Evolutionary conservation across 1,140 invertebrate species (phyloP).

Genomic region (Scaptomyza pallida): DNA sequence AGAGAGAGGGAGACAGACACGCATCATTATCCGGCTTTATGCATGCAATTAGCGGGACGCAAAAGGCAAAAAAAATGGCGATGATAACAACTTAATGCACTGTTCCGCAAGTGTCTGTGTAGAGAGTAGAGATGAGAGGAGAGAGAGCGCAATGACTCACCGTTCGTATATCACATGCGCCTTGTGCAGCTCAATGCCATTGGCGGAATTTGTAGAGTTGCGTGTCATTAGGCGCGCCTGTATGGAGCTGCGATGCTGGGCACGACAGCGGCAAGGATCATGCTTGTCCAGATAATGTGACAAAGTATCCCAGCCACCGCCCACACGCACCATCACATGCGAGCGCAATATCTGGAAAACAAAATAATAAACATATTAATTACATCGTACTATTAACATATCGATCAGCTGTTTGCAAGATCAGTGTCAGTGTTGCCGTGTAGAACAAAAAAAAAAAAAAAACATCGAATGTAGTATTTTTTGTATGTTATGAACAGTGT

Average conservation of each 20-base stretch:
- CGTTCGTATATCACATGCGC: constrained; percentile 94
- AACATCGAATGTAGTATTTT: too few species aligned
- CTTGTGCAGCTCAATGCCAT: constrained; percentile 89
- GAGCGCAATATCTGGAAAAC: constrained; percentile 92
- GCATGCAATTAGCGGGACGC: constrained; percentile 51
- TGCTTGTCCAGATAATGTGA: constrained; percentile 98
- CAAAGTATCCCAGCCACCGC: constrained; percentile 98
- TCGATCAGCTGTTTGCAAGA: too few species aligned
- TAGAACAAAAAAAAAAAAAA: too few species aligned
- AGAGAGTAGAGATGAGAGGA: too few species aligned
- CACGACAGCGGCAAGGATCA: constrained; percentile 96
- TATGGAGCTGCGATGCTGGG: constrained; percentile 87
- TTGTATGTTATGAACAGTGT: too few species aligned
- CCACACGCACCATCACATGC: constrained; percentile 99
- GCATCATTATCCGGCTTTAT: constrained; percentile 50
- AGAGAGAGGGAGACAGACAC: constrained; percentile 1
- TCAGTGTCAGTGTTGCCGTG: too few species aligned
- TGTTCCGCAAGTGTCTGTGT: constrained; percentile 13
- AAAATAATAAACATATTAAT: background rate
- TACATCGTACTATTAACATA: too few species aligned
- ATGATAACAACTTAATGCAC: constrained; percentile 61
- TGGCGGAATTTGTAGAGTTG: constrained; percentile 85
- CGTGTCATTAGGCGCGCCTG: constrained; percentile 86
- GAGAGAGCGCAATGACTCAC: constrained; percentile 78
- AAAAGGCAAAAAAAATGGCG: background rate